phyloP scores from a whole-genome alignment of 1,140 invertebrate genomes.

The Ceratosolen solmsi region DNA sequence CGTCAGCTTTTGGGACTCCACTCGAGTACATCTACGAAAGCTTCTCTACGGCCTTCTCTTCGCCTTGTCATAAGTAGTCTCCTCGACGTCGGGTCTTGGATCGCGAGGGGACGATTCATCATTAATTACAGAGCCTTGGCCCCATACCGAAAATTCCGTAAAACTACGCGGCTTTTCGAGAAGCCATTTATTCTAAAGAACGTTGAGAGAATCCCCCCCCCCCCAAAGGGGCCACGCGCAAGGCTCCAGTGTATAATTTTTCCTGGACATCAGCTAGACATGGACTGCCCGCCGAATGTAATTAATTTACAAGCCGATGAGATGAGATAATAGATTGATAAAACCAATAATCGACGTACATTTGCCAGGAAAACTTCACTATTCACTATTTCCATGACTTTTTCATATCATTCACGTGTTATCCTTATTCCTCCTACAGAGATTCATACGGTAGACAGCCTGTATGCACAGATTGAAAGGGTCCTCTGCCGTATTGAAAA shows the following conservation, averaged over 20 bases:
- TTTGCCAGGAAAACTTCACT: slow-evolving; percentile 30
- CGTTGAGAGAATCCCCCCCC: no score
- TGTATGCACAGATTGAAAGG: no score
- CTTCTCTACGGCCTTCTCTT: slow-evolving; percentile 47
- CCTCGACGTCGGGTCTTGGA: slow-evolving; percentile 31
- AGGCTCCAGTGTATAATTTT: not conserved
- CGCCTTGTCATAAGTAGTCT: slow-evolving; percentile 48
- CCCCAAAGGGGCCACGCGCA: not conserved
- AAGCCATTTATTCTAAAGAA: no score
- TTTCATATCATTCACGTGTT: no score
- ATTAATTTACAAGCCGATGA: slow-evolving; percentile 34
- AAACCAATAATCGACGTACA: slow-evolving; percentile 46
- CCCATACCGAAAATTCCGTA: slow-evolving; percentile 65
- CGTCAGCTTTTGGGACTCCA: slow-evolving; percentile 32
- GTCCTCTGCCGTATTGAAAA: no score
- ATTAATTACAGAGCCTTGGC: slow-evolving; percentile 63
- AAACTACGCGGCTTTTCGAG: slow-evolving; percentile 8
- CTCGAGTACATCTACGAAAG: slow-evolving; percentile 43
- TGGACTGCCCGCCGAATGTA: slow-evolving; percentile 48
- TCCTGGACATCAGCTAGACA: not conserved
- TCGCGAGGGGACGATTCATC: slow-evolving; percentile 63
- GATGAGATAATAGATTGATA: no score
- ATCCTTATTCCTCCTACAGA: no score
- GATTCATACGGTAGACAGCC: no score
- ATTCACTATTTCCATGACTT: no score